Conservation (phyloP, 1,140 invertebrate species). For the Choristoneura fumiferana region DNA sequence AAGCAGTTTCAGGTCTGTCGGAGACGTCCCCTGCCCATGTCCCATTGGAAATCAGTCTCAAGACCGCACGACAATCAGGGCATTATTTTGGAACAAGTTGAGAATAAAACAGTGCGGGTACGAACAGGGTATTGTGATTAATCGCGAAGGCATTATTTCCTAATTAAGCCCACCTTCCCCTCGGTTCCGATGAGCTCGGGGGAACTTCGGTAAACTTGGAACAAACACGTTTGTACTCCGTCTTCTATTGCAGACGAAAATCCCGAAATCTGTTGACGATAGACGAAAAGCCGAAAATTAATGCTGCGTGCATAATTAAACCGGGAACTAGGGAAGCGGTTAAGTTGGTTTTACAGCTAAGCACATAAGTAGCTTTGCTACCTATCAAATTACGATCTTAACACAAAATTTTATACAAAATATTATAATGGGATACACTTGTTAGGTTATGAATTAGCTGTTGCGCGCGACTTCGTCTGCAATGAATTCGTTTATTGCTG, state of each 20-base stretch:
- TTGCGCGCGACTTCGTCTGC: too few species aligned
- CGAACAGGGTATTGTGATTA: constrained; percentile 61
- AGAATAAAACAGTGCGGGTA: constrained; percentile 35
- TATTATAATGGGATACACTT: too few species aligned
- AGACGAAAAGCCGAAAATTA: constrained; percentile 31
- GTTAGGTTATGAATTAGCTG: too few species aligned
- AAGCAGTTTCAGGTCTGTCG: constrained; percentile 58
- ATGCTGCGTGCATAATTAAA: constrained; percentile 35
- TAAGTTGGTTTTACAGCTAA: constrained; percentile 12
- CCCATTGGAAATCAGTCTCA: constrained; percentile 61
- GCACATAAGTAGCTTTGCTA: not conserved
- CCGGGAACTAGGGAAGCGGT: constrained; percentile 16
- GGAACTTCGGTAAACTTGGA: constrained; percentile 45
- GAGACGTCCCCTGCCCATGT: constrained; percentile 46
- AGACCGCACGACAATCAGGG: constrained; percentile 28
- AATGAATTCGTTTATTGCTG: too few species aligned
- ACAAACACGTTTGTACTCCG: constrained; percentile 41
- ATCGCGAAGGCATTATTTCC: constrained; percentile 72
- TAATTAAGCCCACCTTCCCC: constrained; percentile 70
- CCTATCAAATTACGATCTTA: too few species aligned
- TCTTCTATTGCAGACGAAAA: constrained; percentile 34
- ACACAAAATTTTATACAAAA: too few species aligned
- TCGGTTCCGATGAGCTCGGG: constrained; percentile 38
- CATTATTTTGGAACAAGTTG: constrained; percentile 26
- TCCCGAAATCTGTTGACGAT: constrained; percentile 40